These are phyloP conservation scores for Drepana falcataria DNA, from an alignment of 2,888 invertebrate genomes.

Conservation along the genomic window DNA sequence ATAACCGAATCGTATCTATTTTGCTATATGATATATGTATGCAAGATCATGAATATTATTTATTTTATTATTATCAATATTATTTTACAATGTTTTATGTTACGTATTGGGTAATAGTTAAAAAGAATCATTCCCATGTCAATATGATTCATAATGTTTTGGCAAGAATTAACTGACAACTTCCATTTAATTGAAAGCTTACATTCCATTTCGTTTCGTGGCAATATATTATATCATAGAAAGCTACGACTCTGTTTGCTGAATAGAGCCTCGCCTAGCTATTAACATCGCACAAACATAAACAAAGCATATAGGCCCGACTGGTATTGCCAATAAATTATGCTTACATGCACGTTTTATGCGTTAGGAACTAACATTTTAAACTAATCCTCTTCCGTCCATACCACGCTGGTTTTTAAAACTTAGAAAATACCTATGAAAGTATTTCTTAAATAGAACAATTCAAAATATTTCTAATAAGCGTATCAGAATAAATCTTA, in stretches of 20 bases:
- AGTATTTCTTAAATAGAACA: not conserved
- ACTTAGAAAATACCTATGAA: not conserved
- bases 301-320: conserved; percentile 17
- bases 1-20: not conserved
- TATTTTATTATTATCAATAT: too few species aligned
- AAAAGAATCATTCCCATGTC: too few species aligned
- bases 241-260: conserved; percentile 24
- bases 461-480: too few species aligned
- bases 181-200: conserved; percentile 11
- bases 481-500: too few species aligned
- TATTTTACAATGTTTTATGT: too few species aligned
- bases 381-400: too few species aligned
- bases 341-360: conserved; percentile 15
- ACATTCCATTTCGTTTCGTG: conserved; percentile 3
- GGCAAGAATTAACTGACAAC: conserved; percentile 8
- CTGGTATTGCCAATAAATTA: conserved; percentile 28
- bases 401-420: too few species aligned
- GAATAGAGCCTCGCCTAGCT: not conserved
- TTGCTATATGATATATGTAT: too few species aligned
- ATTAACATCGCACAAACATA: conserved; percentile 13
- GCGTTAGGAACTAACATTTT: not conserved
- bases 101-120: too few species aligned
- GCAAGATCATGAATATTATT: too few species aligned
- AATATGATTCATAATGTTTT: conserved; percentile 3
- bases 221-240: conserved; percentile 8